Evolutionary conservation across 2,888 invertebrate genomes (phyloP).

Genomic region (Nasonia oneida): DNA sequence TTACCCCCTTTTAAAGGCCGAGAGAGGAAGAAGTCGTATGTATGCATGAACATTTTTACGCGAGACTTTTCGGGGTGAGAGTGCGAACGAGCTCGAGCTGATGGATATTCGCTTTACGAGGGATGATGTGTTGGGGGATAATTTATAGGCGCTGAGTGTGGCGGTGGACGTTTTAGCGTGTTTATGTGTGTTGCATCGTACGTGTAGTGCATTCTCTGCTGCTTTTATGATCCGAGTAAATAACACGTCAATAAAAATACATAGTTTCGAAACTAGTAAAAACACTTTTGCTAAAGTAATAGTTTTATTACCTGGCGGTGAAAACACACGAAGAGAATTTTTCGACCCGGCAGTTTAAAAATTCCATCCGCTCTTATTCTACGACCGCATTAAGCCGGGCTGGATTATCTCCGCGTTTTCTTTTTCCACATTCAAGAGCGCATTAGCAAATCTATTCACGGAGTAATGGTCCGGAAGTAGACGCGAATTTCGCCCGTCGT

Average conservation of each 20-base stretch:
- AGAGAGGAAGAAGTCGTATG: not conserved
- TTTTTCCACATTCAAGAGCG: slow-evolving; percentile 27
- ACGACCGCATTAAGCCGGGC: slow-evolving; percentile 26
- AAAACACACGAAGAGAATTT: not conserved
- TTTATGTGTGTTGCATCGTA: not conserved
- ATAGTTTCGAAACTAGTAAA: not conserved
- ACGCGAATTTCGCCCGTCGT: slow-evolving; percentile 32
- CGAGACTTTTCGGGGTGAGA: not conserved
- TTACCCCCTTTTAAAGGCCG: not conserved
- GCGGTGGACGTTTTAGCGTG: not conserved
- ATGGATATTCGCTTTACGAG: slow-evolving; percentile 15
- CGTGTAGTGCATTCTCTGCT: not conserved
- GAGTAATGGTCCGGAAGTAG: slow-evolving; percentile 57
- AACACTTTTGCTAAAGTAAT: not conserved
- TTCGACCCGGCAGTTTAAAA: not conserved
- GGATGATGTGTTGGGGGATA: not conserved
- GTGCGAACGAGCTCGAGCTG: not conserved
- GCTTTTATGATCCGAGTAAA: slow-evolving; percentile 4
- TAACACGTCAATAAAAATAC: not conserved
- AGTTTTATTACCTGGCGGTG: not conserved
- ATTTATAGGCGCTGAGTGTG: not conserved
- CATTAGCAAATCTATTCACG: slow-evolving; percentile 53
- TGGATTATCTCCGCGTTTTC: slow-evolving; percentile 38
- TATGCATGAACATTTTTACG: not conserved
- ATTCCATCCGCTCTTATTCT: not conserved